These are phyloP conservation scores for Lasioglossum figueresi DNA, from an alignment of 2,888 invertebrate genomes.

Conservation along the genomic window DNA sequence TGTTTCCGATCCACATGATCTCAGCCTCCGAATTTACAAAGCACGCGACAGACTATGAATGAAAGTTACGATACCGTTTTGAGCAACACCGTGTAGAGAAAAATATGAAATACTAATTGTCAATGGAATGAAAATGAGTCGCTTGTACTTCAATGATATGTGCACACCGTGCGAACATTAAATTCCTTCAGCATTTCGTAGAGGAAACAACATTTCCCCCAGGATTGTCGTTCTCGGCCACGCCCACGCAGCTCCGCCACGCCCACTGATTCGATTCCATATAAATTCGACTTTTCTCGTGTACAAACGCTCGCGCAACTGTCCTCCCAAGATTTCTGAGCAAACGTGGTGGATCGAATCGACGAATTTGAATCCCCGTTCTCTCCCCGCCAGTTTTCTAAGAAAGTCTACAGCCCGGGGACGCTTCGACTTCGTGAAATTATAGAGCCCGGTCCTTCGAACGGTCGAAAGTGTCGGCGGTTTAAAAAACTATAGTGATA, in stretches of 20 bases:
- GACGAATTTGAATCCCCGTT: not conserved
- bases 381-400: slow-evolving; percentile 18
- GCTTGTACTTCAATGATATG: slow-evolving; percentile 13
- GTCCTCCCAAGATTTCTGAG: not conserved
- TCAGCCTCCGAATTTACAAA: not conserved
- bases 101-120: not conserved
- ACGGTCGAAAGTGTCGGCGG: slow-evolving; percentile 15
- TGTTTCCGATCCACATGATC: not conserved
- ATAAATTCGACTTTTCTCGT: not conserved
- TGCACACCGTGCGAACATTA: not conserved
- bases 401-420: not conserved
- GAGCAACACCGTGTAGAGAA: slow-evolving; percentile 2
- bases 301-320: slow-evolving; percentile 11
- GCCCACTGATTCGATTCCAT: not conserved
- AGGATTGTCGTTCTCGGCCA: not conserved
- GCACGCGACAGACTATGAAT: not conserved
- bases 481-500: slow-evolving; percentile 27
- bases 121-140: not conserved
- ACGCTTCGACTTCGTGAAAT: slow-evolving; percentile 12
- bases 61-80: not conserved
- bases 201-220: not conserved
- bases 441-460: slow-evolving; percentile 12
- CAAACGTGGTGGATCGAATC: not conserved
- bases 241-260: not conserved
- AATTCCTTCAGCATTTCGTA: not conserved